Base-by-base conservation (phyloP, 2,888 invertebrate genomes). In the Drosophila prolongata region DNA sequence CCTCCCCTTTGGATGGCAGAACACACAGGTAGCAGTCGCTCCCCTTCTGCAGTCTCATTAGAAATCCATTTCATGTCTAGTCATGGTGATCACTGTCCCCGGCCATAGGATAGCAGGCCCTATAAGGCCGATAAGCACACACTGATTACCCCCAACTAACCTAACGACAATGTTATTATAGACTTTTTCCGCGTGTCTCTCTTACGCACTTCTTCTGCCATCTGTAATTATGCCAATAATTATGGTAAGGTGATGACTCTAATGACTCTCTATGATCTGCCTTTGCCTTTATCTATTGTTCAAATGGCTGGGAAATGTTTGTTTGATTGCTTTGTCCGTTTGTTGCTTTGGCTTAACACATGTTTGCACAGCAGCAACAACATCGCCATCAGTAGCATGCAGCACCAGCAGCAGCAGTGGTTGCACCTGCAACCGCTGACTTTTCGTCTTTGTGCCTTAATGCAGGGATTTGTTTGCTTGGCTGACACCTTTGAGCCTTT, bases 321-420 rank as follows among this genome's bases (percentile, higher is more conserved):
- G 66, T 73, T 73, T 55, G 72, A 53, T 56, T 62, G 57, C 50
- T 54, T 70, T 60, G 58, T 77, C 65, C 49, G 59, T 74, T 79
- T 87, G 73, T 72, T 76, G 81, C 82, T 87, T 83, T 82, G 81
- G 68, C 81, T 84, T 87, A 76, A 85, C 85, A 87, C 79, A 70
- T 83, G 82, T 87, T 73, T 83, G 82, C 82, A 74, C 62, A 59
- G 54, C 42, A 42, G 13, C 38, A 30, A 40, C 40, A 62, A 40
- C 62, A 62, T 35, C 55, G 42, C 38, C 40, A 61, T 61, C 61
- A 52, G 13, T 75, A 76, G 66, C 60, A 55, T 16, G 54, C 66
- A 67, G 65, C 16, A 14, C 13, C 24, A 27, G 44, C 78, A 75
- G 69, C 56, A 53, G 58, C 68, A 62, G 47, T 46, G 49, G 59